Evolutionary conservation across 2,888 invertebrate species (phyloP), one percentile per base, ranked within the genome.

Genomic region (Dascillus cervinus): DNA sequence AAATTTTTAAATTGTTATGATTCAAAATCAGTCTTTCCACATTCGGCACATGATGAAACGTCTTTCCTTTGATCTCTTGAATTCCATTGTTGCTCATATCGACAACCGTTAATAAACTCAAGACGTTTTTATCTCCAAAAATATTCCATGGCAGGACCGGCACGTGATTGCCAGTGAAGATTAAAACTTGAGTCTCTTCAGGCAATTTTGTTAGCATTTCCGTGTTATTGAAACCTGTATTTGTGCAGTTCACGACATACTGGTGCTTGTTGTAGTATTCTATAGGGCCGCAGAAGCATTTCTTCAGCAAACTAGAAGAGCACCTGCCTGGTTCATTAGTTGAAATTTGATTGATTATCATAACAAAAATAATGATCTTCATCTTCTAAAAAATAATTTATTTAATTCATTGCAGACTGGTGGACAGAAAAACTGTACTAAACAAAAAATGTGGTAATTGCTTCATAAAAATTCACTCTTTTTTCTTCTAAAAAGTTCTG

Each of bases 71-170:
- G 25, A 85, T 82, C 43, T 77, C 77, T 23, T 70, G 61, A 22
- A 85, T 83, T 9, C 72, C 69, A 56, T 85, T 85, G 52, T 73
- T 77, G 39, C 79, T 79, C 78, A 85, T 77, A 50, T 85, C 84
- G 22, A 84, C 75, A 3, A 77, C 69, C 39, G 70, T 69, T 25
- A 84, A 59, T 23, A 70, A 64, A 12, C 69, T 69, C 35, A 77
- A 71, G 26, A 69, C 66, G 35, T 71, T 72, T 13, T 72, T 64
- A 17, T 70, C 73, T 1, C 83, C 84, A 51, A 85, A 82, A 1
- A 84, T 67, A 53, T 85, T 84, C 68, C 73, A 72, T 2, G 80
- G 79, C 23, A 85, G 58, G 29, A 72, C 71, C 3, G 69, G 60
- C 11, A 85, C 66, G 41, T 70, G 59, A 51, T 85, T 85, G 6